phyloP scores from a whole-genome alignment of 1,140 invertebrate species.

The Cydia splendana region DNA sequence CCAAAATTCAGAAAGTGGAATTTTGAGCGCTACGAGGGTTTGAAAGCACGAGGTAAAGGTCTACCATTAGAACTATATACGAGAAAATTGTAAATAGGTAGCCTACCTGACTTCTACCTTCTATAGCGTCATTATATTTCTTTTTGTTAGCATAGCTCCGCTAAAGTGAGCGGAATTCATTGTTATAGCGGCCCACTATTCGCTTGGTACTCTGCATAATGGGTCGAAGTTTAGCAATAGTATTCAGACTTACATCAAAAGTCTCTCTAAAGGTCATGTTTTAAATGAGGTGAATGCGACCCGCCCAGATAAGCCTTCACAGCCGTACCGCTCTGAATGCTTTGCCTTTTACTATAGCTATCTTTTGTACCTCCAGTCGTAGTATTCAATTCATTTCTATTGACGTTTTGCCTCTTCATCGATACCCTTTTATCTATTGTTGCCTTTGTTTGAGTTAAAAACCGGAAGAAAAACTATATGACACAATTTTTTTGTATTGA shows the following conservation, averaged over 20 bases:
- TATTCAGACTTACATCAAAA: constrained; percentile 46
- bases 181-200: neutral
- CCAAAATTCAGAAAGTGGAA: too few species aligned
- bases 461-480: neutral
- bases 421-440: constrained; percentile 14
- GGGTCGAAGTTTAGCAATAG: neutral
- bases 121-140: neutral
- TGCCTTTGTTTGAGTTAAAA: constrained; percentile 1
- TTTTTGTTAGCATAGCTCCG: neutral
- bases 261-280: constrained; percentile 48
- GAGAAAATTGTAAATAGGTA: too few species aligned
- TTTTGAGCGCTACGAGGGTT: too few species aligned
- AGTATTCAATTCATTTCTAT: constrained; percentile 19
- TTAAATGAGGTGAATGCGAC: constrained; percentile 52
- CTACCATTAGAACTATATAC: too few species aligned
- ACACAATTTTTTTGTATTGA: neutral
- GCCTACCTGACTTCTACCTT: too few species aligned
- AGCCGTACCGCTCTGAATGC: constrained; percentile 34
- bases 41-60: too few species aligned
- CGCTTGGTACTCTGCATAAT: neutral
- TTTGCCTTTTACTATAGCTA: constrained; percentile 18
- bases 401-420: neutral
- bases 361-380: constrained; percentile 15
- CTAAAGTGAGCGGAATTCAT: neutral
- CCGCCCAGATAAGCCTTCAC: constrained; percentile 45